Conservation (phyloP, 2,888 invertebrate species). For the Phalera bucephala region DNA sequence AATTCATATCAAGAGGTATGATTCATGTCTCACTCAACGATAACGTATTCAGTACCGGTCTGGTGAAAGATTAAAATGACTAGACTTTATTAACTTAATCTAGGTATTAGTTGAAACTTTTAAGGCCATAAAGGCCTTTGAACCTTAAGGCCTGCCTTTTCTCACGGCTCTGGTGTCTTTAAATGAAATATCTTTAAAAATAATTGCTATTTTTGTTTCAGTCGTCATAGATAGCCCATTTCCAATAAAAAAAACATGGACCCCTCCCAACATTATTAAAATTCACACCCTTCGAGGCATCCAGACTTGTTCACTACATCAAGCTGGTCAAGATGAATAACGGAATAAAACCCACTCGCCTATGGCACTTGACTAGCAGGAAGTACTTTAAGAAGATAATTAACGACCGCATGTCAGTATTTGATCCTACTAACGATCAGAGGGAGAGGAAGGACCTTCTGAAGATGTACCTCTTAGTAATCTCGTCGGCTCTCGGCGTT, state of each 20-base stretch:
- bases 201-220: not conserved
- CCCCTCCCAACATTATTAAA: not conserved
- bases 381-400: constrained; percentile 39
- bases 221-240: not conserved
- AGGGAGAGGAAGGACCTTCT: constrained; percentile 23
- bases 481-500: constrained; percentile 14
- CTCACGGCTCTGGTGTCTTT: too few species aligned
- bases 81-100: too few species aligned
- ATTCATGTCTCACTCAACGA: not conserved
- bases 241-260: not conserved
- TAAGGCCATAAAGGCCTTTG: too few species aligned
- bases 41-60: not conserved
- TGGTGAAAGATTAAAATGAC: not conserved
- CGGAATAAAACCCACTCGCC: constrained; percentile 55
- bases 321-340: constrained; percentile 25
- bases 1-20: not conserved
- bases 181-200: too few species aligned
- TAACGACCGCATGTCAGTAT: constrained; percentile 21
- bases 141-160: too few species aligned
- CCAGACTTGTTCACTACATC: too few species aligned
- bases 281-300: too few species aligned
- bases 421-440: constrained; percentile 14
- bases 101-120: too few species aligned
- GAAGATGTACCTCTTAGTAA: constrained; percentile 18
- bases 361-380: constrained; percentile 51